phyloP scores from a whole-genome alignment of 2,113 vertebrate species.

The Salvelinus fontinalis region DNA sequence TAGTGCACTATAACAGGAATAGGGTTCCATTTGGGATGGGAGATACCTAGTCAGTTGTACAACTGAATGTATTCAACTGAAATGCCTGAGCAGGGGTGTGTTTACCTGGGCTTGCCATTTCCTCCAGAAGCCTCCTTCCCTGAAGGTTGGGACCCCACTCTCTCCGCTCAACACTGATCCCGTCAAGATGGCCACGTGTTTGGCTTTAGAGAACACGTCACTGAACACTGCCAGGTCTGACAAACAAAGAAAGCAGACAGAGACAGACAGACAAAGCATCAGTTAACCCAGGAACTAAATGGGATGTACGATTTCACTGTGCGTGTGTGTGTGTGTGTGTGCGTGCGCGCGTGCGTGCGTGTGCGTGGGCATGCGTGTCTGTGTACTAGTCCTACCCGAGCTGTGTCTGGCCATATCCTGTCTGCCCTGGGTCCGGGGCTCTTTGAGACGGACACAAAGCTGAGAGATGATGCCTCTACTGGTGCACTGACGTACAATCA shows the following conservation, averaged over 20 bases:
- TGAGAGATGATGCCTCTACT: constrained; percentile 38
- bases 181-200: constrained; percentile 86
- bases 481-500: constrained; percentile 60
- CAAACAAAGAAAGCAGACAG: not conserved
- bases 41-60: too few relatives aligned
- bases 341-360: not conserved
- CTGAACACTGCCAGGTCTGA: constrained; percentile 87
- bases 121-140: constrained; percentile 92
- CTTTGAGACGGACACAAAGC: constrained; percentile 41
- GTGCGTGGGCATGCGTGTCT: not conserved
- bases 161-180: constrained; percentile 94
- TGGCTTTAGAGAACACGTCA: constrained; percentile 84
- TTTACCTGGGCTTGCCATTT: constrained; percentile 92
- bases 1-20: not conserved
- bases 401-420: constrained; percentile 72
- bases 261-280: not conserved
- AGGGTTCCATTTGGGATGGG: not conserved
- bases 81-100: not conserved
- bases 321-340: not conserved
- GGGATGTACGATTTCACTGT: not conserved
- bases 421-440: not conserved
- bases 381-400: constrained; percentile 60
- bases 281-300: not conserved
- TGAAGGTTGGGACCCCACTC: constrained; percentile 93
- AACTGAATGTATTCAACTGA: too few relatives aligned